Evolutionary conservation across 2,888 invertebrate genomes (phyloP), one percentile per base, ranked within the genome.

Genomic region (Argyresthia goedartella): DNA sequence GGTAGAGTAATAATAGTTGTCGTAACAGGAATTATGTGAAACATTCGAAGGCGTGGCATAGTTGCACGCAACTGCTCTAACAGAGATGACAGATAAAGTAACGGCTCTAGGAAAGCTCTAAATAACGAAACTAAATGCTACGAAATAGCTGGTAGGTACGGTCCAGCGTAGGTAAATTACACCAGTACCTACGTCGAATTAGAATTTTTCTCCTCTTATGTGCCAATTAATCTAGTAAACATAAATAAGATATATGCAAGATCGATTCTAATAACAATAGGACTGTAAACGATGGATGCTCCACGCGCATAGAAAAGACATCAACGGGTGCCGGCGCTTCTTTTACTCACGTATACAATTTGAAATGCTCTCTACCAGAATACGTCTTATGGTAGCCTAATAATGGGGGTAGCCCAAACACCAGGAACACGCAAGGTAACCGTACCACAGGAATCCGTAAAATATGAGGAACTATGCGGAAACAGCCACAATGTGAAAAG

Each of bases 61-160:
- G 50, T 48, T 58, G 64, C 66, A 64, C 67, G 67, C 66, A 44
- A 66, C 59, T 50, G 53, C 25, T 55, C 53, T 53, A 35, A 50
- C 10, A 16, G 43, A 59, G 69, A 66, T 66, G 61, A 58, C 63
- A 62, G 69, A 69, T 66, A 63, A 61, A 60, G 54, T 54, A 57
- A 58, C 57, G 57, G 56, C 55, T 52, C 57, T 56, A 56, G 58
- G 55, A 56, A 60, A 59, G 53, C 58, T 54, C 58, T 61, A 57
- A 57, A 55, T 60, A 60, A 57, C 57, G 56, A 57, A 54, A 53
- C 56, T 54, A 52, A 11, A 39, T 39, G 3, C n/a, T 39, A 39
- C n/a, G 39, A 39, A 39, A 39, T 11, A 39, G 39, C 39, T 9
- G 36, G 7, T 8, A 9, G 9, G 36, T 39, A 11, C 39, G 8